phyloP scores from a whole-genome alignment of 2,888 invertebrate genomes.

The Tetanocera ferruginea region DNA sequence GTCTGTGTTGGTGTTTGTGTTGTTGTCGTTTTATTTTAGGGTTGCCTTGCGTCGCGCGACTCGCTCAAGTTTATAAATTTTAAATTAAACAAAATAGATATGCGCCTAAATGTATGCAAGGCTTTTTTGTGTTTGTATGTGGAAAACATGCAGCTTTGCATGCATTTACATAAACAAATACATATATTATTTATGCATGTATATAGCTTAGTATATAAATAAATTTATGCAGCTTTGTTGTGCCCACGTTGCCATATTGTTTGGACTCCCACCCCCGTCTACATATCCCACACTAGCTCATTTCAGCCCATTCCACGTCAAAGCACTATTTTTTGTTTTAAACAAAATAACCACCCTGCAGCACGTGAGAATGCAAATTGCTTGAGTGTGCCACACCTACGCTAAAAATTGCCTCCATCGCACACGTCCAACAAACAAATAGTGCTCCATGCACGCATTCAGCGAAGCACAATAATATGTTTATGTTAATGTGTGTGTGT shows the following conservation, averaged over 20 bases:
- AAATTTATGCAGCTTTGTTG: neutral
- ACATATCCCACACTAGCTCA: neutral
- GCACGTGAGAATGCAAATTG: neutral
- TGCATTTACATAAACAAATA: neutral
- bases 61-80: neutral
- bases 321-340: neutral
- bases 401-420: neutral
- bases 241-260: neutral
- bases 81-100: constrained; percentile 1
- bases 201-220: too few species aligned
- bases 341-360: neutral
- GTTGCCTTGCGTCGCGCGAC: neutral
- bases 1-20: neutral
- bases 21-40: neutral
- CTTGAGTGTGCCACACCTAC: neutral
- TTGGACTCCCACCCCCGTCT: too few species aligned
- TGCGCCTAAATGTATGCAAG: constrained; percentile 2
- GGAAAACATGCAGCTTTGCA: neutral
- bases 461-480: neutral
- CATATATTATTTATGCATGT: neutral
- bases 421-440: neutral
- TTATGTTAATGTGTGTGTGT: neutral
- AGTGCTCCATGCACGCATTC: neutral
- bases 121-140: neutral
- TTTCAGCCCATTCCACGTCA: neutral